Evolutionary conservation across 2,888 invertebrate genomes (phyloP), one percentile per base, ranked within the genome.

Genomic region (Gymnoscelis rufifasciata): DNA sequence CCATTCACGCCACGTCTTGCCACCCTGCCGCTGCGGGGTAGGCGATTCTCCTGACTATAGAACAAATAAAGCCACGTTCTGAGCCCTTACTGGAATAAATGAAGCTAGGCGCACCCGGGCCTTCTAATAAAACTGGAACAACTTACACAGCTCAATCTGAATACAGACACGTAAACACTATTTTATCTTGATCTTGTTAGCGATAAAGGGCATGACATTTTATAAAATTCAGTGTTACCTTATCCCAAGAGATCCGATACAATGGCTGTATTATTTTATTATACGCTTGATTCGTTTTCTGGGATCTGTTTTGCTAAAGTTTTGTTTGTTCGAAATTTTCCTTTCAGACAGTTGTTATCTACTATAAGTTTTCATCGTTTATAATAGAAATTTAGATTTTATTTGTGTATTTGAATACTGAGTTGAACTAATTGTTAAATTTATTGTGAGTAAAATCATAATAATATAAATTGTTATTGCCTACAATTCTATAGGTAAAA

Each of bases 1-100:
- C 86, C 87, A 87, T 86, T 86, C 86, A 86, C 83, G 74, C 71
- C 72, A 73, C 73, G 74, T 78, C 82, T 80, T 78, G 69, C 61
- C 62, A 42, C 59, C 59, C 51, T 56, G 45, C 24, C 59, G 58
- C 51, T 56, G 45, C 24, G 43, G 31, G 41, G 43, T 10, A 11
- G 44, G 30, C 13, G 27, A 35, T 36, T 35, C 50, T 48, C 39
- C 44, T 35, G 42, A 8, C 33, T 19, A 35, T 15, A 11, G 35
- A 35, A 35, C 19, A 35, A 35, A 35, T 35, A 19, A 10, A 35
- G 35, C 35, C 15, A 19, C 35, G 14, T 23, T 35, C 35, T n/a
- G 11, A 42, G 47, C 19, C 10, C 11, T 19, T 19, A 35, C 35
- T 23, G 19, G 19, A 2, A 35, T 15, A 37, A n/a, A 15, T 35